Evolutionary conservation across 2,113 vertebrate species (phyloP), one percentile per base, ranked within the genome.

Genomic region (Scopus umbretta): DNA sequence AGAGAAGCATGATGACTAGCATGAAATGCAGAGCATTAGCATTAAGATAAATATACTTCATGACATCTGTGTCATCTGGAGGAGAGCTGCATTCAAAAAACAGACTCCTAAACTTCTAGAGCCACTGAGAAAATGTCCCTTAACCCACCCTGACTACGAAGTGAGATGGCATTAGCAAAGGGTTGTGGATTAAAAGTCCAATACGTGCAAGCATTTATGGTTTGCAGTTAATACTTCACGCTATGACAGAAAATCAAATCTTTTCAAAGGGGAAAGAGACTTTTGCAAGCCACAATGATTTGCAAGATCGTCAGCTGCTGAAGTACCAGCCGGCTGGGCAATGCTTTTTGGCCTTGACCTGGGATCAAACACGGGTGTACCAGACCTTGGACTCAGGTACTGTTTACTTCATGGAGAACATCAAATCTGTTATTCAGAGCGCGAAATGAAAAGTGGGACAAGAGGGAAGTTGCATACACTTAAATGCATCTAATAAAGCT

Each of bases 171-270:
- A 90, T 10, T 16, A 76, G 63, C 58, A 34, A 30, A 13, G n/a
- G 32, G 32, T 0, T 58, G 45, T n/a, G 74, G 58, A 75, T 55
- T 18, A 16, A 3, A 84, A 71, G 74, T 1, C 1, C 19, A 34
- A 45, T 2, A 43, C 21, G 8, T 0, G 0, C 2, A 1, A 62
- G 23, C 47, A 26, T 0, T 27, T 30, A 59, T 4, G 10, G 79
- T 49, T 27, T 80, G 59, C 55, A 66, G 61, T 49, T 43, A 88
- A 55, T 8, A 34, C 13, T 47, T 73, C n/a, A 53, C 4, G 3
- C 17, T 16, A 0, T 2, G 27, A 50, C 29, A 70, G 36, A 32
- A 58, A 80, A 62, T 38, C 1, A 56, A 29, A 63, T 16, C 36
- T 52, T 43, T 79, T 23, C 34, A 11, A 65, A 84, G 30, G 38